phyloP scores from a whole-genome alignment of 1,140 invertebrate species.

The Drosophila mayri region DNA sequence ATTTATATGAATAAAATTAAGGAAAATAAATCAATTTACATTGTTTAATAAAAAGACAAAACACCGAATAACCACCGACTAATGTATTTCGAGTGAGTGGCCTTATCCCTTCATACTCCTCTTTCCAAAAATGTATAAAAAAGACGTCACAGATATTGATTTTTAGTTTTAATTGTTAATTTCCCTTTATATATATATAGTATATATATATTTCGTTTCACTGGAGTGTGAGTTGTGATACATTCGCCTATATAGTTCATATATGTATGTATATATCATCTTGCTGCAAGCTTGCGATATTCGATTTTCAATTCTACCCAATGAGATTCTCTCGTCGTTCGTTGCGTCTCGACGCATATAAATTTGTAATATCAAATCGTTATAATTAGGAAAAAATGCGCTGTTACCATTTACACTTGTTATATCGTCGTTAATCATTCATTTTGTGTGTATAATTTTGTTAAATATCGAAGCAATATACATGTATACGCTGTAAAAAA shows the following conservation, averaged over 20 bases:
- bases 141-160: neutral
- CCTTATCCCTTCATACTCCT: too few species aligned
- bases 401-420: conserved; percentile 59
- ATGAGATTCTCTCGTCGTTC: conserved; percentile 30
- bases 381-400: conserved; percentile 79
- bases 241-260: conserved; percentile 65
- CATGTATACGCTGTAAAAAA: conserved; percentile 56
- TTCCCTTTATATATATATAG: conserved; percentile 72
- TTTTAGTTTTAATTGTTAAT: conserved; percentile 62
- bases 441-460: conserved; percentile 50
- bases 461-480: conserved; percentile 49
- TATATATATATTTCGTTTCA: conserved; percentile 50
- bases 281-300: conserved; percentile 36
- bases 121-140: conserved; percentile 9
- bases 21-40: conserved; percentile 70
- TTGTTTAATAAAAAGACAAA: conserved; percentile 50
- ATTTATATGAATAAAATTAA: conserved; percentile 73
- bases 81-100: neutral
- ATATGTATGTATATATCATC: conserved; percentile 40
- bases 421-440: conserved; percentile 19
- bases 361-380: conserved; percentile 81
- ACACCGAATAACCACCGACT: neutral
- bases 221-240: conserved; percentile 72
- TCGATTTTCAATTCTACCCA: conserved; percentile 33
- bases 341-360: conserved; percentile 67